These are phyloP conservation scores for Catharus fuscescens DNA, from an alignment of 2,113 vertebrate species.

Conservation along the genomic window DNA sequence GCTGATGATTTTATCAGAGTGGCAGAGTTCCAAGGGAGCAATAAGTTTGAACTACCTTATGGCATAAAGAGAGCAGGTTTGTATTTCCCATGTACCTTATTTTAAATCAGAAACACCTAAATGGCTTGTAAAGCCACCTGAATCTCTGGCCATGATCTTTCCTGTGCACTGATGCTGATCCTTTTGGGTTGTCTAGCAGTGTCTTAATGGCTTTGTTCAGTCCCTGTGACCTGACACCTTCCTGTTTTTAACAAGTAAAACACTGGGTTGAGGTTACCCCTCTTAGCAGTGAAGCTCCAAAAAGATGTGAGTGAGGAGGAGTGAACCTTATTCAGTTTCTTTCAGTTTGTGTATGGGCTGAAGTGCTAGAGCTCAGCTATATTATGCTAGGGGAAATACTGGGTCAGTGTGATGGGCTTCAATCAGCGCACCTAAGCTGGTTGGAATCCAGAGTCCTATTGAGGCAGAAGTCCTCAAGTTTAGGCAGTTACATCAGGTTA, in stretches of 20 bases:
- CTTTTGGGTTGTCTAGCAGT: not conserved
- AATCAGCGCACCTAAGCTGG: not conserved
- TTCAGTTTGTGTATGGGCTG: not conserved
- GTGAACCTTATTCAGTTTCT: not conserved
- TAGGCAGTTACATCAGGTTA: not conserved
- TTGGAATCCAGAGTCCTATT: not conserved
- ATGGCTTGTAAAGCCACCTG: not conserved
- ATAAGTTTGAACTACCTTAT: constrained; percentile 74
- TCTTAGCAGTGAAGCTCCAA: not conserved
- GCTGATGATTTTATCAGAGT: constrained; percentile 65
- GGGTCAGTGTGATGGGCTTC: not conserved
- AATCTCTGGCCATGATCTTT: not conserved
- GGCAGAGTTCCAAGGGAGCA: constrained; percentile 40
- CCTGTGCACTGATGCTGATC: not conserved
- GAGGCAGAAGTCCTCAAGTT: not conserved
- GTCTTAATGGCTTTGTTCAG: not conserved
- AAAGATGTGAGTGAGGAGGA: not conserved
- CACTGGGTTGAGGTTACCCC: fast-evolving
- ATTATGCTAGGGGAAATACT: not conserved
- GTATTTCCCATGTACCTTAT: not conserved
- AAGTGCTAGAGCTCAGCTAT: not conserved
- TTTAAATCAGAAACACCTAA: not conserved
- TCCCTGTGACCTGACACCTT: not conserved
- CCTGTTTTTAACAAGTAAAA: not conserved
- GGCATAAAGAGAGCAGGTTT: constrained; percentile 75